Evolutionary conservation across 1,140 invertebrate species (phyloP), one percentile per base, ranked within the genome.

Genomic region (Psilanteris sp.): DNA sequence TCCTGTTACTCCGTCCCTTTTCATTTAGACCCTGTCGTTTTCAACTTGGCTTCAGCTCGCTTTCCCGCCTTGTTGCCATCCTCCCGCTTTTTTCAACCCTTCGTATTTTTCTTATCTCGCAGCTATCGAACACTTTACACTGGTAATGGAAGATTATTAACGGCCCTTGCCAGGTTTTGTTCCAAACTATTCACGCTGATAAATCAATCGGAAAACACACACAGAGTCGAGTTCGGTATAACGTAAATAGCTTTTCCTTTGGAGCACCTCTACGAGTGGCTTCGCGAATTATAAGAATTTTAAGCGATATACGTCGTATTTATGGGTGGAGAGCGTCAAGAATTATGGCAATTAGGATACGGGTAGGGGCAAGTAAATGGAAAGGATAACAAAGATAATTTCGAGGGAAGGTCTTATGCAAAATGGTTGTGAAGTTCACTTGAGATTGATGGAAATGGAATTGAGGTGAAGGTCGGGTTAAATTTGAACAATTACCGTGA

Each of bases 91-190:
- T n/a, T n/a, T n/a, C n/a, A n/a, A n/a, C n/a, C n/a, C n/a, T n/a
- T 37, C 26, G 24, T 0, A 5, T 37, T 36, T 62, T 62, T 50
- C 46, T 46, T 43, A 46, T 34, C 16, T 24, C 16, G 8, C 22
- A 3, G 7, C 16, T n/a, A 14, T 57, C 36, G 44, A 39, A 61
- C 41, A 36, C 34, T 62, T 37, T 24, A 7, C 39, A 5, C 20
- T 27, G 39, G 22, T 55, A 68, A 75, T 68, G 27, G 41, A 61
- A 48, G 50, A 75, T 68, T 62, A 57, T 55, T 67, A 67, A 67
- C 62, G 27, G 26, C 62, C 20, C 46, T 55, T 55, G 50, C 10
- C 11, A 46, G 48, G 62, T 67, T 67, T 67, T n/a, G 32, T 52
- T 52, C 22, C 32, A 6, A 10, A 26, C 44, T 11, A 41, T 59